Conservation (phyloP, 2,888 invertebrate species). For the Thymelicus acteon region DNA sequence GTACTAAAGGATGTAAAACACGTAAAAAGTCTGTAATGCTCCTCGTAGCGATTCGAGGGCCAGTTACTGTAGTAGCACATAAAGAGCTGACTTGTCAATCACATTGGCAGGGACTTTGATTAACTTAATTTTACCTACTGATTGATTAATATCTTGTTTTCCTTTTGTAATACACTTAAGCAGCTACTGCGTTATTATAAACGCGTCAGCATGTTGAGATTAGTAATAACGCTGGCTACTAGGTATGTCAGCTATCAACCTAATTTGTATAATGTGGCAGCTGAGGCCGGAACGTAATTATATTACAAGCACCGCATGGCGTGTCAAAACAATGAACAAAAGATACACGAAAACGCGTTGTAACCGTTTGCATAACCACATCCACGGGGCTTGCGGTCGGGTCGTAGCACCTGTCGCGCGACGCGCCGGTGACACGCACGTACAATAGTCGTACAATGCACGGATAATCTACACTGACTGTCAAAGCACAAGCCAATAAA, state of each 20-base stretch:
- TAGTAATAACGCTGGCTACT: constrained; percentile 13
- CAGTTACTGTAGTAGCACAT: no score
- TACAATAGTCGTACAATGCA: constrained; percentile 30
- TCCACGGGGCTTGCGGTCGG: constrained; percentile 15
- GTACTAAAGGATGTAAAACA: no score
- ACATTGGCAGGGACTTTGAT: no score
- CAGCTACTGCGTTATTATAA: not conserved
- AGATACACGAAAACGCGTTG: constrained; percentile 30
- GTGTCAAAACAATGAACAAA: constrained; percentile 39
- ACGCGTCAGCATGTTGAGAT: constrained; percentile 2
- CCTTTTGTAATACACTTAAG: not conserved
- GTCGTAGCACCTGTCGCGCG: constrained; percentile 31
- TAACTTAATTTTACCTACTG: not conserved
- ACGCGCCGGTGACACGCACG: constrained; percentile 38
- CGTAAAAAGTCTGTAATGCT: no score
- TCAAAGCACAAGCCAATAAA: constrained; percentile 32
- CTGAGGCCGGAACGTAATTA: constrained; percentile 15
- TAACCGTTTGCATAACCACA: constrained; percentile 33
- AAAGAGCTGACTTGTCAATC: no score
- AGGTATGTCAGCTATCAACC: constrained; percentile 24
- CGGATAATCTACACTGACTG: constrained; percentile 33
- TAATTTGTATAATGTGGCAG: constrained; percentile 22
- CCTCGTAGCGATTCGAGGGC: no score
- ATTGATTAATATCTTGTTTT: not conserved
- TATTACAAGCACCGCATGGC: constrained; percentile 15